phyloP scores from a whole-genome alignment of 2,113 vertebrate species.

The Sporophila hypoxantha region DNA sequence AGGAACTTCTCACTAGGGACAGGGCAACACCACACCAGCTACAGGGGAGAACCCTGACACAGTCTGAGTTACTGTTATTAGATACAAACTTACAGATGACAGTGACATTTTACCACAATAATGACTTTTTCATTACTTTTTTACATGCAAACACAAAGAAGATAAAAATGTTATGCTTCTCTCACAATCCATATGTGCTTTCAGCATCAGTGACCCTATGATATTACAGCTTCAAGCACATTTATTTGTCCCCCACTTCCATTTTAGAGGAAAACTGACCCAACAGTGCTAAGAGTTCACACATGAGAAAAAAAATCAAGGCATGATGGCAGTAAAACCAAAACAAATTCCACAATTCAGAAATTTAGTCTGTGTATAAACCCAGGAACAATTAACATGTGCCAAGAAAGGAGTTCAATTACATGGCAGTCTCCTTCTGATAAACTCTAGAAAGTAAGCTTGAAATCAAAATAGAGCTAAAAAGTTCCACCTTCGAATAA shows the following conservation, averaged over 20 bases:
- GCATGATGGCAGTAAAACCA: not conserved
- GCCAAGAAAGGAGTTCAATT: not conserved
- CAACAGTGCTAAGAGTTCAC: not conserved
- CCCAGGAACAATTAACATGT: not conserved
- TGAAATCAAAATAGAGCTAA: not conserved
- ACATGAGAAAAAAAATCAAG: not conserved
- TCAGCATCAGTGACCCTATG: not conserved
- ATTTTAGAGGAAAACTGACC: not conserved
- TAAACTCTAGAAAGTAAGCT: not conserved
- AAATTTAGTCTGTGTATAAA: not conserved
- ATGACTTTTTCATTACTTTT: not conserved
- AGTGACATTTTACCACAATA: not conserved
- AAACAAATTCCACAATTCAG: not conserved
- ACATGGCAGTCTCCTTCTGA: not conserved
- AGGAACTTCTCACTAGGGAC: not conserved
- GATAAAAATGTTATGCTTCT: not conserved
- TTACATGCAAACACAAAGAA: not conserved
- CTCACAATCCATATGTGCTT: not conserved
- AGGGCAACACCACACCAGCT: not conserved
- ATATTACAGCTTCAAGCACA: not conserved
- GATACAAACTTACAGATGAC: not conserved
- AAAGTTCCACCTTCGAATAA: not conserved
- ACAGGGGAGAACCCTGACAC: not conserved
- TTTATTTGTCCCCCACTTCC: not conserved
- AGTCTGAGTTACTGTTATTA: not conserved